These are phyloP conservation scores for Borostomias antarcticus DNA, from an alignment of 2,797 vertebrate genomes.

Conservation along the genomic window DNA sequence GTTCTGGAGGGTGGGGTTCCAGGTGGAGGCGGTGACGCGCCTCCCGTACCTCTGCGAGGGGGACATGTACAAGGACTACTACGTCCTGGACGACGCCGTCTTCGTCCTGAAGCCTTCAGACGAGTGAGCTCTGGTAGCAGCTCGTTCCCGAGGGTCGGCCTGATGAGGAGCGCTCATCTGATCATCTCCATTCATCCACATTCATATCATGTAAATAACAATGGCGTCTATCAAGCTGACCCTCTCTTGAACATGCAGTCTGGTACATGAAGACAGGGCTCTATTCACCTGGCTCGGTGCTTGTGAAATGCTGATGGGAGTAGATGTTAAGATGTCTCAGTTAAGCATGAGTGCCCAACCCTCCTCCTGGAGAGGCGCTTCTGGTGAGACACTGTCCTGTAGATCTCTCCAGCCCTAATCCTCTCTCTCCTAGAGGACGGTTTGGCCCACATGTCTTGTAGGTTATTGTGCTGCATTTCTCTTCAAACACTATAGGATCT, in stretches of 20 bases:
- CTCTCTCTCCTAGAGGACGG: too few relatives aligned
- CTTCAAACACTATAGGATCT: conserved; percentile 19
- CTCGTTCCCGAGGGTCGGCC: not conserved
- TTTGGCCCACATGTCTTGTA: too few relatives aligned
- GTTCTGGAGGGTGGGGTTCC: conserved; percentile 86
- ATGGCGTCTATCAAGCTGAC: too few relatives aligned
- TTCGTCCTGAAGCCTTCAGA: conserved; percentile 87
- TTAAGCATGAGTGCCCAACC: too few relatives aligned
- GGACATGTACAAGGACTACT: conserved; percentile 97
- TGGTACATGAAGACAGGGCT: not conserved
- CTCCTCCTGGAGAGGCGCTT: not conserved
- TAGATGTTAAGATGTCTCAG: too few relatives aligned
- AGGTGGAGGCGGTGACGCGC: conserved; percentile 91
- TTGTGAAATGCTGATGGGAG: not conserved
- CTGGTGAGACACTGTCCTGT: not conserved
- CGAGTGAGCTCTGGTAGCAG: conserved; percentile 31
- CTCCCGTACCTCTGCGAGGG: conserved; percentile 97
- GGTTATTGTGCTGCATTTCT: conserved; percentile 30
- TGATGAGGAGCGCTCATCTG: too few relatives aligned
- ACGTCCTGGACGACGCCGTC: conserved; percentile 93
- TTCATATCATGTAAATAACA: too few relatives aligned
- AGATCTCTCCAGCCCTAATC: not conserved
- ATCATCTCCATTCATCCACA: not conserved
- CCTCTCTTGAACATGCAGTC: not conserved
- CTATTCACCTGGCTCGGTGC: not conserved